Evolutionary conservation across 2,113 vertebrate species (phyloP).

Genomic region (Corythornis vintsioides): DNA sequence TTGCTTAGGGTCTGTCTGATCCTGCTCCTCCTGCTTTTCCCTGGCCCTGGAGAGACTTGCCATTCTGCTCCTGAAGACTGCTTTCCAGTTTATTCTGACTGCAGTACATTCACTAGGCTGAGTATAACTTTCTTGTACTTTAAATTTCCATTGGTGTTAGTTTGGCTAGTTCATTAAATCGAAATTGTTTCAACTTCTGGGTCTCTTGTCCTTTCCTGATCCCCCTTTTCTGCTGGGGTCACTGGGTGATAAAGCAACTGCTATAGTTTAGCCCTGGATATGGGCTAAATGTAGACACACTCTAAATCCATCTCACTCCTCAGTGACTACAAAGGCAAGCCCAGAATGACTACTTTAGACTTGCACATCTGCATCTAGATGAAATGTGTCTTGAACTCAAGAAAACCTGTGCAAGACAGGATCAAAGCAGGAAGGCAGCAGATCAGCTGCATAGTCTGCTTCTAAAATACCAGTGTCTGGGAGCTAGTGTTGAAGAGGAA

Average conservation of each 20-base stretch:
- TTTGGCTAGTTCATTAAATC: neutral
- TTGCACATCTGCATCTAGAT: neutral
- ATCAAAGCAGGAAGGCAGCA: neutral
- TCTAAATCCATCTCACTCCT: neutral
- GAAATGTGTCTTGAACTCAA: neutral
- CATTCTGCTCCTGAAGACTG: neutral
- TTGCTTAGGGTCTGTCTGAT: neutral
- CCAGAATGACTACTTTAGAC: neutral
- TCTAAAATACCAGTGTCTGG: neutral
- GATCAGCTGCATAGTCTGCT: neutral
- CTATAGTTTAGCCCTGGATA: neutral
- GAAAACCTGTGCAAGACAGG: neutral
- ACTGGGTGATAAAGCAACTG: neutral
- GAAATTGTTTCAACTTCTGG: neutral
- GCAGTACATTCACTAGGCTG: neutral
- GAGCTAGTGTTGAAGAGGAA: neutral
- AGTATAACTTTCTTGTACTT: neutral
- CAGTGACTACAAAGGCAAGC: neutral
- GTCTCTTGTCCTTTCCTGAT: neutral
- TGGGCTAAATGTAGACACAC: neutral
- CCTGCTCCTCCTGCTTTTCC: neutral
- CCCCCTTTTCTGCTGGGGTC: neutral
- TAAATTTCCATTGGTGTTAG: neutral
- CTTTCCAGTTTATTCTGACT: neutral
- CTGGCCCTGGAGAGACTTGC: neutral